A percentile compares a stretch with the other conserved stretches of the same genome.
These are phyloP conservation scores for Lepidocyrtoides sp. DNA, from an alignment of 2,888 invertebrate genomes.

Conservation along the genomic window DNA sequence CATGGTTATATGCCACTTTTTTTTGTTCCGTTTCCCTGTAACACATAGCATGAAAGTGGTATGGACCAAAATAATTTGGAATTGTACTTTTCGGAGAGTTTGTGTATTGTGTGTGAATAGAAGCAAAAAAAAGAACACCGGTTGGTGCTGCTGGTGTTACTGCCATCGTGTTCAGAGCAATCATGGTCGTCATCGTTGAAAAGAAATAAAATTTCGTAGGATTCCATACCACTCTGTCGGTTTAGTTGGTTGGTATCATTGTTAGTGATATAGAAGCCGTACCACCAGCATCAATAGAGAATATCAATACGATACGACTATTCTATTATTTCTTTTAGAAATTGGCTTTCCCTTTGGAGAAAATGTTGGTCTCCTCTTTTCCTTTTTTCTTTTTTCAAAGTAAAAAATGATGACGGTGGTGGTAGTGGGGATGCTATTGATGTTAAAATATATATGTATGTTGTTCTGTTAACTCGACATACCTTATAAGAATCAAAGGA, in stretches of 20 bases:
- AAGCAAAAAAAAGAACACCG: background rate
- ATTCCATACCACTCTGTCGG: too few relatives aligned
- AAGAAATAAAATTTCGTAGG: background rate
- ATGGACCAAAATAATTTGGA: slow-evolving; percentile 62
- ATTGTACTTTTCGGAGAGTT: slow-evolving; percentile 1
- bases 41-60: background rate
- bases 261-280: background rate
- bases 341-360: slow-evolving; percentile 20
- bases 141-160: slow-evolving; percentile 22
- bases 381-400: background rate
- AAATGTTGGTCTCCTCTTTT: slow-evolving; percentile 7
- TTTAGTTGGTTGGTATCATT: too few relatives aligned
- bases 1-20: too few relatives aligned
- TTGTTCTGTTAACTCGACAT: background rate
- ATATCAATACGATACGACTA: slow-evolving; percentile 23
- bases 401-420: slow-evolving; percentile 19
- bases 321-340: slow-evolving; percentile 40
- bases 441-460: too few relatives aligned
- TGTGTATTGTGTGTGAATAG: background rate
- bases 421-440: background rate
- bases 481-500: too few relatives aligned
- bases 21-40: too few relatives aligned
- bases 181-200: too few relatives aligned
- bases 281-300: background rate
- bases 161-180: background rate